A percentile compares a stretch with the other conserved stretches of the same genome.
These are phyloP conservation scores for Caenorhabditis doughertyi DNA, from an alignment of 2,888 invertebrate genomes.

Conservation along the genomic window DNA sequence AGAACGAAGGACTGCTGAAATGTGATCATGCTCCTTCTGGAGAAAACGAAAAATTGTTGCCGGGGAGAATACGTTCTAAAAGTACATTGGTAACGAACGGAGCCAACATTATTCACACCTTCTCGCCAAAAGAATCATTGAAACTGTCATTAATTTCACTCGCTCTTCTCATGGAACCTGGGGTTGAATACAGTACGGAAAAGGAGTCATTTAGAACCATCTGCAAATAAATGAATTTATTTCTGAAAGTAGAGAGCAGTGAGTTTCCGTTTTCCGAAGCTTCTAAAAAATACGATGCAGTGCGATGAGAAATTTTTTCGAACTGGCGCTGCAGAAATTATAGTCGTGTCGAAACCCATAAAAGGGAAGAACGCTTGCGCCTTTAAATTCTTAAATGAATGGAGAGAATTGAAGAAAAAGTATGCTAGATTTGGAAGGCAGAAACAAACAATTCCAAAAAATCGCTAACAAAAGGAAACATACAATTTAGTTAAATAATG, in stretches of 20 bases:
- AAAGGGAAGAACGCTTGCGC: background rate
- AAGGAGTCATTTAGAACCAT: slow-evolving; percentile 61
- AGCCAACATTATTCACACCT: slow-evolving; percentile 14
- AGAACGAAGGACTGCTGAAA: slow-evolving; percentile 35
- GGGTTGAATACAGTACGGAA: slow-evolving; percentile 34
- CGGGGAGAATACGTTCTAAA: slow-evolving; percentile 39
- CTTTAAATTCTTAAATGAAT: background rate
- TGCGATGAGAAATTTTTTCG: background rate
- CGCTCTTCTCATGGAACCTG: slow-evolving; percentile 35
- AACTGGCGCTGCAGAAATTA: background rate
- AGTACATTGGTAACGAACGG: background rate
- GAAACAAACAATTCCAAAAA: background rate
- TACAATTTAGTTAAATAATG: too few species aligned
- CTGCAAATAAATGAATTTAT: background rate
- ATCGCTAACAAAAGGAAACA: too few species aligned
- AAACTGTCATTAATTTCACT: slow-evolving; percentile 56
- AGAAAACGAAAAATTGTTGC: slow-evolving; percentile 30
- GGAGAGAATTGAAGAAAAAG: background rate
- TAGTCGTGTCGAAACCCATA: slow-evolving; percentile 2
- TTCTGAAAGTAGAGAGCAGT: background rate
- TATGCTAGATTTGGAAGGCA: too few species aligned
- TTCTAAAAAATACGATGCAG: too few species aligned
- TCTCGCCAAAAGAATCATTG: slow-evolving; percentile 56
- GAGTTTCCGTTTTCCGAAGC: too few species aligned
- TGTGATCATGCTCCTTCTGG: slow-evolving; percentile 55